phyloP scores from a whole-genome alignment of 2,797 vertebrate species.

The Ctenochaetus hawaiiensis region DNA sequence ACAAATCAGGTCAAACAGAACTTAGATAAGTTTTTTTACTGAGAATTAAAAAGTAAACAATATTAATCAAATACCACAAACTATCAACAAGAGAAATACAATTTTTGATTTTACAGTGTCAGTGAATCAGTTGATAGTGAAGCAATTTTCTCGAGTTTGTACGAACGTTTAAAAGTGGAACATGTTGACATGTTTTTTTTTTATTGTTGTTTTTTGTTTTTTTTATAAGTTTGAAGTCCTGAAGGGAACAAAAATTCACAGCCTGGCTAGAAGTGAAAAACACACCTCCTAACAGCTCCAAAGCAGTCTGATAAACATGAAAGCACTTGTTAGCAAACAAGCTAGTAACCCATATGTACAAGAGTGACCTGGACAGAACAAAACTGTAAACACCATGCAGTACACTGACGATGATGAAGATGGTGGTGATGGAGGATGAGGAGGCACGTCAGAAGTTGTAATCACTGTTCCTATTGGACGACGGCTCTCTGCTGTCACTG shows the following conservation, averaged over 20 bases:
- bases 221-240: too few species aligned
- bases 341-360: neutral
- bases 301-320: neutral
- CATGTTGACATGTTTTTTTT: too few species aligned
- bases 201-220: too few species aligned
- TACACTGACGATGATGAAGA: neutral
- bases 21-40: constrained; percentile 26
- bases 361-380: neutral
- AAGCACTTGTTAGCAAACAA: neutral
- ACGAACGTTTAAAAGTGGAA: constrained; percentile 1
- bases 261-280: neutral
- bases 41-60: neutral
- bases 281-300: neutral
- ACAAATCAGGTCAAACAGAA: constrained; percentile 32
- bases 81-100: neutral
- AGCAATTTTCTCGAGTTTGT: neutral
- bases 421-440: constrained; percentile 1
- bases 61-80: constrained; percentile 14
- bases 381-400: neutral
- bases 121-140: neutral
- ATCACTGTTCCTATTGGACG: constrained; percentile 83
- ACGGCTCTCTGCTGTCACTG: constrained; percentile 78
- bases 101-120: neutral
- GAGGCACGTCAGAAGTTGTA: constrained; percentile 67
- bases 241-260: neutral